Base-by-base conservation (phyloP, 2,113 vertebrate species). In the Nothoprocta pentlandii region DNA sequence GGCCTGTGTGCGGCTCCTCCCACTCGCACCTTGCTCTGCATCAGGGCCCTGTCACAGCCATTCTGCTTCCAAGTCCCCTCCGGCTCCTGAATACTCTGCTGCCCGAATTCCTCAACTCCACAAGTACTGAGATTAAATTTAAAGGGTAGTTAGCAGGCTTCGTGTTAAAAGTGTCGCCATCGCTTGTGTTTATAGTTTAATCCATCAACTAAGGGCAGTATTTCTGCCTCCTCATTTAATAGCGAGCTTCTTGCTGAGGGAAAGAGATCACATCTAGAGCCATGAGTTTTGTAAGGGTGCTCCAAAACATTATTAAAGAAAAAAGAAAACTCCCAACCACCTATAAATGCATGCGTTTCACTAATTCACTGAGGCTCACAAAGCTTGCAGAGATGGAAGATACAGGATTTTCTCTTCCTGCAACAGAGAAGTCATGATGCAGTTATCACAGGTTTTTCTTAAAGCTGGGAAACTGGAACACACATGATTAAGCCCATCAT, bases 151-250 rank as follows among this genome's bases (percentile, higher is more conserved):
- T 93, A 95, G 66, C 58, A 51, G 58, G 69, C 41, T 84, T 97
- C 95, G 88, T 92, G 66, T 89, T 92, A 85, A 66, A 95, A 95
- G 70, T 42, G 62, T 76, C 81, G 44, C 74, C 69, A 90, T 94
- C 92, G 62, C 58, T 93, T 81, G 66, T 78, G 49, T 90, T 95
- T 96, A 78, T 86, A 81, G 82, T 82, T 95, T 95, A 95, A 97
- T 96, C 94, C 85, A 95, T 95, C 93, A 97, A 67, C 34, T 39
- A 39, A 89, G 66, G 47, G 44, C 79, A 61, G 61, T 94, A 73
- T 71, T 95, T 86, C 8, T 16, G 62, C 80, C 17, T 92, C 87
- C 91, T 95, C 44, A 44, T 92, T 95, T 87, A 85, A 90, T 53
- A 92, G 66, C 0, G 5, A 85, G 53, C n/a, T 91, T 79, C 67